Evolutionary conservation across 2,113 vertebrate species (phyloP).

Genomic region (Passer montanus): DNA sequence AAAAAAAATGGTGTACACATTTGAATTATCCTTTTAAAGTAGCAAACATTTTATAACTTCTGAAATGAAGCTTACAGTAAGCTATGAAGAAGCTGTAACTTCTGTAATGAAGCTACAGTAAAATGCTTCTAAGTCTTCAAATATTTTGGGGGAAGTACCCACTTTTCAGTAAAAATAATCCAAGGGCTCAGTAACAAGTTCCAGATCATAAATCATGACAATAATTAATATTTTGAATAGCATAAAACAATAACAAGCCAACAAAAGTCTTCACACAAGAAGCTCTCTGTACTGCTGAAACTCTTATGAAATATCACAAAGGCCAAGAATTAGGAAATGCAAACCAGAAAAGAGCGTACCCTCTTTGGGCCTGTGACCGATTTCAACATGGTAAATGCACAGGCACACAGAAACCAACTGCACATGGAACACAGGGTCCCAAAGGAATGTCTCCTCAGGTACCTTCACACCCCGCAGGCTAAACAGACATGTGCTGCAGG

Average conservation of each 20-base stretch:
- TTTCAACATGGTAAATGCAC: background rate
- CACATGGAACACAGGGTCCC: fast-evolving
- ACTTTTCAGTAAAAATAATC: background rate
- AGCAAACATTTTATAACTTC: background rate
- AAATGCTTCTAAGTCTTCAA: background rate
- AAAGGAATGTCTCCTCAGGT: background rate
- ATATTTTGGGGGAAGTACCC: background rate
- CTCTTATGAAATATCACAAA: background rate
- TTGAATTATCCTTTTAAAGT: background rate
- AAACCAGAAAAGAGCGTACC: background rate
- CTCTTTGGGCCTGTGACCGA: background rate
- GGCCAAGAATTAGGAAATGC: background rate
- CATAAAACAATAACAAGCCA: background rate
- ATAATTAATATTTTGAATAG: background rate
- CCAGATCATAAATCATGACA: background rate
- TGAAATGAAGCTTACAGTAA: background rate
- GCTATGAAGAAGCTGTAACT: background rate
- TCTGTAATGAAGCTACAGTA: background rate
- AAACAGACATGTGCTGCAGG: background rate
- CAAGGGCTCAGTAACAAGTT: background rate
- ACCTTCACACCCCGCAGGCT: background rate
- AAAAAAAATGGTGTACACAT: background rate
- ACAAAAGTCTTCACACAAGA: background rate
- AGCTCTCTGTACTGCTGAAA: background rate
- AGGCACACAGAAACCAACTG: background rate